These are phyloP conservation scores for Nemotelus nigrinus DNA, from an alignment of 2,888 invertebrate genomes.

Conservation along the genomic window DNA sequence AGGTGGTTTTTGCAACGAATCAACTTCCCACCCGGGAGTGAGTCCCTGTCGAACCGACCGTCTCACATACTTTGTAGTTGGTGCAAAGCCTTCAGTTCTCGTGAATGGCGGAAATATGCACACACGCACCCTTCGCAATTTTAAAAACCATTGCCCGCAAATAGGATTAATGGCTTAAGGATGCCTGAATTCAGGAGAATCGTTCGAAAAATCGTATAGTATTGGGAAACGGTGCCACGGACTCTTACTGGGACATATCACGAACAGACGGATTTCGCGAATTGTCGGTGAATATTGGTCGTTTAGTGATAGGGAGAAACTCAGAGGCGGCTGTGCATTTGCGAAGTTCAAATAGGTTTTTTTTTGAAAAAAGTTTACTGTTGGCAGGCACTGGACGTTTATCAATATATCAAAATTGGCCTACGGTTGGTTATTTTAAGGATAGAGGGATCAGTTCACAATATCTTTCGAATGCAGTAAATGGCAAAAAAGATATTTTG, in stretches of 20 bases:
- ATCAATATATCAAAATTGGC: too few species aligned
- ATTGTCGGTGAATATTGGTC: not conserved
- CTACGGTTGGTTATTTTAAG: too few species aligned
- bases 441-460: too few species aligned
- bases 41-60: not conserved
- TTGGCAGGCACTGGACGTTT: too few species aligned
- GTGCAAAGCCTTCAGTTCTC: not conserved
- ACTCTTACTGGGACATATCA: constrained; percentile 8
- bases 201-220: not conserved
- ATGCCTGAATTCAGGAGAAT: constrained; percentile 27
- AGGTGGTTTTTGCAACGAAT: constrained; percentile 18
- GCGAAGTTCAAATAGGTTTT: too few species aligned
- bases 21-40: not conserved
- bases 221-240: not conserved
- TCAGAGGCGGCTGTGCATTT: not conserved
- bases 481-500: too few species aligned
- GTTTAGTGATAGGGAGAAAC: not conserved
- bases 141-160: constrained; percentile 38
- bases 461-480: too few species aligned
- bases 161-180: constrained; percentile 42
- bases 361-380: too few species aligned
- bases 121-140: constrained; percentile 40
- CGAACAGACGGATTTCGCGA: not conserved
- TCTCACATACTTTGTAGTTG: not conserved
- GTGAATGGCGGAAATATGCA: not conserved